Conservation (phyloP, 2,888 invertebrate species). For the Metacarcinus magister region DNA sequence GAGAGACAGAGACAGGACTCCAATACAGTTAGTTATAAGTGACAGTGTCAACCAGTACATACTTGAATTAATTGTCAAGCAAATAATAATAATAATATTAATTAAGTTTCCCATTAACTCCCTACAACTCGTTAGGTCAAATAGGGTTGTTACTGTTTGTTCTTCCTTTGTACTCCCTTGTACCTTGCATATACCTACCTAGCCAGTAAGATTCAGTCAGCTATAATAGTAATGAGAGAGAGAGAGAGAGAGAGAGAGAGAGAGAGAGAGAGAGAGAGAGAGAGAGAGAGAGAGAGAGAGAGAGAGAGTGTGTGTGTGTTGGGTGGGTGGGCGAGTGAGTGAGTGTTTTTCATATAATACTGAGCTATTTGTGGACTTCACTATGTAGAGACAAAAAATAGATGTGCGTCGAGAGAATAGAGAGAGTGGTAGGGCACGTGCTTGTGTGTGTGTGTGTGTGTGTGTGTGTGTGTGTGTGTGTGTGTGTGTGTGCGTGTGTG, state of each 20-base stretch:
- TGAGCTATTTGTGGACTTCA: not conserved
- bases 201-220: no score
- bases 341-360: conserved; percentile 33
- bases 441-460: conserved; percentile 50
- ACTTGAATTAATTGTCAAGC: no score
- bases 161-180: no score
- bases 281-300: conserved; percentile 2
- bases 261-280: conserved; percentile 2
- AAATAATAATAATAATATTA: no score
- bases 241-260: conserved; percentile 2
- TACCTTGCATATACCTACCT: no score
- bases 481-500: not conserved
- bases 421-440: not conserved
- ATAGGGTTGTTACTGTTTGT: no score
- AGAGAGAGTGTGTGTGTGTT: not conserved
- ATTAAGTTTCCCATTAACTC: no score
- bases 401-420: not conserved
- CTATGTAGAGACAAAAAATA: conserved; percentile 26
- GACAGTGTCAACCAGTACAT: no score
- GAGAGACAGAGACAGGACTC: not conserved
- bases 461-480: conserved; percentile 58
- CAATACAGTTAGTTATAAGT: no score
- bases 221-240: no score
- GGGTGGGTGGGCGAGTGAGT: not conserved
- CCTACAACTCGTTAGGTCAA: no score